A percentile compares a stretch with the other conserved stretches of the same genome.
These are phyloP conservation scores for Poeciliopsis retropinna DNA, from an alignment of 2,113 vertebrate genomes.

Conservation along the genomic window DNA sequence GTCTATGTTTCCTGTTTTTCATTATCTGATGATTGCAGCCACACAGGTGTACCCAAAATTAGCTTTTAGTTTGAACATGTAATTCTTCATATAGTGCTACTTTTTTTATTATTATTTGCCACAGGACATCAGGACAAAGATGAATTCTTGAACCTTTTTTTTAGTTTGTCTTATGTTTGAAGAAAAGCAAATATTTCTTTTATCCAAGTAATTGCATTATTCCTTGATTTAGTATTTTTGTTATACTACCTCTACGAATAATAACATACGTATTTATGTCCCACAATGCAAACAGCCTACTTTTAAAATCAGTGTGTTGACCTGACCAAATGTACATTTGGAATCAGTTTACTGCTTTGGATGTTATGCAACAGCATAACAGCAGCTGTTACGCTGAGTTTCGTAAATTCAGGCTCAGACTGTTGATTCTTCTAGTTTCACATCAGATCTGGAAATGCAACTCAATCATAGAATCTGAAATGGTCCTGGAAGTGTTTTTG, in stretches of 20 bases:
- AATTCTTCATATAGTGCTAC: not conserved
- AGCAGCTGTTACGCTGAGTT: too few relatives aligned
- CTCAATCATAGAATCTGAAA: too few relatives aligned
- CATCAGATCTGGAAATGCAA: too few relatives aligned
- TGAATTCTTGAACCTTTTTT: too few relatives aligned
- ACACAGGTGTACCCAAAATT: not conserved
- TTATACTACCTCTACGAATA: not conserved
- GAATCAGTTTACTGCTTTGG: not conserved
- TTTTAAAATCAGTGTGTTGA: not conserved
- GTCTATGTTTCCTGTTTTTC: too few relatives aligned
- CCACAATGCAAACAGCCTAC: not conserved
- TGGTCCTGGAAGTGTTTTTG: not conserved
- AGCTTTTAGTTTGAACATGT: slow-evolving; percentile 1
- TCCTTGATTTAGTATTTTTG: not conserved
- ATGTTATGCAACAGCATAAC: not conserved
- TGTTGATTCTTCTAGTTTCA: not conserved
- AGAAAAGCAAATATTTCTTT: not conserved
- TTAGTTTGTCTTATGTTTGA: not conserved
- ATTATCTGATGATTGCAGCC: too few relatives aligned
- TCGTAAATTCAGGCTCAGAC: not conserved
- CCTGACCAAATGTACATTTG: not conserved
- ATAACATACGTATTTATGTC: not conserved
- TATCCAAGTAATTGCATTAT: not conserved
- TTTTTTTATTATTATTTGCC: not conserved
- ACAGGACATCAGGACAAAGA: too few relatives aligned